Base-by-base conservation (phyloP, 2,797 vertebrate genomes). In the Galago senegalensis region DNA sequence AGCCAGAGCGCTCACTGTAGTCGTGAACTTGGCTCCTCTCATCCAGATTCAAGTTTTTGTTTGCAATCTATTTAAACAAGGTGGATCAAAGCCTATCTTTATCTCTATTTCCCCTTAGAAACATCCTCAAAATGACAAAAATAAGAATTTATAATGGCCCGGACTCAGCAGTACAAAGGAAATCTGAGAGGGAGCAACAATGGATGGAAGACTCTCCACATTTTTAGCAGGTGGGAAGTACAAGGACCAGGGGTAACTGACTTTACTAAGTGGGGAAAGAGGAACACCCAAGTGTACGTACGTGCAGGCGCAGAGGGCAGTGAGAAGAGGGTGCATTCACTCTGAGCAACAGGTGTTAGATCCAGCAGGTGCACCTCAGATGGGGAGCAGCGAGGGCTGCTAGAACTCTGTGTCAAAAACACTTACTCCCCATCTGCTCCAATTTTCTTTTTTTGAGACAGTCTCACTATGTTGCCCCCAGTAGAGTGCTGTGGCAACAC, bases 1-100 rank as follows among this genome's bases (percentile, higher is more conserved):
- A 97, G 61, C 43, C 29, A 49, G 60, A 70, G 56, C 43, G 53
- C 7, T 61, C 56, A 69, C 84, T 87, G 61, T 89, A 96, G 97
- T 96, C 97, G 96, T 98, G 97, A 97, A 98, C 96, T 98, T 96
- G 12, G 95, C 96, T 98, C 97, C 94, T 98, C 89, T 97, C 85
- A 97, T 97, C 97, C 97, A 97, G 97, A 88, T 96, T 97, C 97
- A 96, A 94, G 56, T 34, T 89, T 93, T 85, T 69, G 27, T 43
- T 93, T 65, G 27, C 14, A 49, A 53, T 91, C 49, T 40, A 70
- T 53, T 34, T 73, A 81, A 63, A 92, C 60, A 76, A 87, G 82
- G 43, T 77, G 20, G 29, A 40, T 87, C 37, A 27, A 46, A 43
- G 21, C 53, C 34, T 56, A 61, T 23, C 16, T 88, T 86, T 77